phyloP scores from a whole-genome alignment of 2,113 vertebrate species.

The Alligator mississippiensis region DNA sequence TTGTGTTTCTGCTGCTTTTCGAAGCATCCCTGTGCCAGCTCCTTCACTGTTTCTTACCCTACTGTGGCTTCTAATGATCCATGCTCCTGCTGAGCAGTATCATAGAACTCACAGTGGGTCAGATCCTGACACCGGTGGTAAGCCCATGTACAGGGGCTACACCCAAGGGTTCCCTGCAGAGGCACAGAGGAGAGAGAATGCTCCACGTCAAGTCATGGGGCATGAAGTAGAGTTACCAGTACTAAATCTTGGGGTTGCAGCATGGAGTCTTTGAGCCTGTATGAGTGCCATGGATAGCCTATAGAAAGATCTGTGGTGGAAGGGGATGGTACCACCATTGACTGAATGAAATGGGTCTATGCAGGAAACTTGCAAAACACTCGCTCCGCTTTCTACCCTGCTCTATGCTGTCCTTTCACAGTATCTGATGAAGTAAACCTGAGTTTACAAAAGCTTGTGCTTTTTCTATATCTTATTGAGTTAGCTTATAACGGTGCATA shows the following conservation, averaged over 20 bases:
- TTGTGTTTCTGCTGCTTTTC: accelerated
- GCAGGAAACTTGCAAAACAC: too few species aligned
- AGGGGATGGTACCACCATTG: too few species aligned
- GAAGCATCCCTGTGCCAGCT: background rate
- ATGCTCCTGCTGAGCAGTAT: background rate
- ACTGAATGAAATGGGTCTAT: too few species aligned
- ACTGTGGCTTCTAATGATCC: background rate
- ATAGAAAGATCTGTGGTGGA: accelerated
- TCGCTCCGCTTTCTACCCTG: too few species aligned
- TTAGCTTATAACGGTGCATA: too few species aligned
- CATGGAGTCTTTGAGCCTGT: background rate
- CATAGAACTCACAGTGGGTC: background rate
- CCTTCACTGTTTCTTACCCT: background rate
- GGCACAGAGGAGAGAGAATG: background rate
- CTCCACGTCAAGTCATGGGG: background rate
- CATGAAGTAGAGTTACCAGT: background rate
- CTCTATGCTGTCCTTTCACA: too few species aligned
- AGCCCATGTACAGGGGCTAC: background rate
- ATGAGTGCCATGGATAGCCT: background rate
- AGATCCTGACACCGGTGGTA: background rate
- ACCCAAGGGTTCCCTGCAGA: background rate
- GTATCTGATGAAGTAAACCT: too few species aligned
- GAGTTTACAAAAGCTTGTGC: too few species aligned
- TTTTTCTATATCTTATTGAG: too few species aligned
- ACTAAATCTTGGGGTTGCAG: background rate